Base-by-base conservation (phyloP, 2,113 vertebrate genomes). In the Chroicocephalus ridibundus region DNA sequence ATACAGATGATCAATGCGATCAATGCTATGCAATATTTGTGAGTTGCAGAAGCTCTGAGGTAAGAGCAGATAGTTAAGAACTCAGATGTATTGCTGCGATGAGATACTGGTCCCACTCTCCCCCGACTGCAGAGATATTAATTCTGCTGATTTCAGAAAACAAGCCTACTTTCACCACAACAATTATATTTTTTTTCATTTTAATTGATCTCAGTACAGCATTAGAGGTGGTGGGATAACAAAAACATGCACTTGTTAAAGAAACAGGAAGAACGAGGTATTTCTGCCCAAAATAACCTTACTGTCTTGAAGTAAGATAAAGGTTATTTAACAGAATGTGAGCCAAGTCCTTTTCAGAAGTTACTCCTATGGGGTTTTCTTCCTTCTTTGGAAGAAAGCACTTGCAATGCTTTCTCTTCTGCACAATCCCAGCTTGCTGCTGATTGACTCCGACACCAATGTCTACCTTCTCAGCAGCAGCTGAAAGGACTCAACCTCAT, bases 11-110 rank as follows among this genome's bases (percentile, higher is more conserved):
- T 47, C 34, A 72, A 38, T 0, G 2, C 9, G 27, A 70, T 47
- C 34, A 72, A 38, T 0, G 2, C 9, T 24, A 22, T 2, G 7
- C 32, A 34, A 0, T 5, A 38, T 5, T 15, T 13, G 27, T 54
- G 65, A 71, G 40, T 57, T 79, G 38, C 55, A 94, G 34, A 78
- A 89, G 31, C 52, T 75, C 29, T 0, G 15, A 92, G 24, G 22
- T 32, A 78, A 55, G 15, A 68, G 31, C 31, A 71, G 36, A 47
- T 4, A 55, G 16, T 12, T 47, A 85, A 69, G 27, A 78, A 52
- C 11, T 36, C 42, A 10, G 26, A 64, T 20, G 14, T 11, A 22
- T 40, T 3, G 1, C 57, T 36, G 47, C 19, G 38, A 44, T 42
- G 40, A 69, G 71, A 81, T 11, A 49, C 9, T 15, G 64, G 20